Percentiles rank a stretch among this genome's conserved stretches.
phyloP scores from a whole-genome alignment of 92 coral and sea anemone genomes.

The Umimayanthus chanpuru region DNA sequence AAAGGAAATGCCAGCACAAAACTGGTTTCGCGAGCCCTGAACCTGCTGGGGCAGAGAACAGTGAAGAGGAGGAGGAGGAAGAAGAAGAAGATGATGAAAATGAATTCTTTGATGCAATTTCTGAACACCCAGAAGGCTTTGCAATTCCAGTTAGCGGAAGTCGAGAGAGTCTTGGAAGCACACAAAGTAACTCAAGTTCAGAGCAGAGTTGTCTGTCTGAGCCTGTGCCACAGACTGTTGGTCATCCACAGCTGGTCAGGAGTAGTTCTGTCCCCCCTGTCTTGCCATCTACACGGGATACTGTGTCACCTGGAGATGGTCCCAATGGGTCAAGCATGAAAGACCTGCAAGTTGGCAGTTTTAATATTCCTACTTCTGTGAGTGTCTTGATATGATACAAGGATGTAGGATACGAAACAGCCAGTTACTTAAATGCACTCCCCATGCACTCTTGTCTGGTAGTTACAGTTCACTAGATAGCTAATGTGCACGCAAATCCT shows the following conservation, averaged over 20 bases:
- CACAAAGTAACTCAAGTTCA: constrained; percentile 54
- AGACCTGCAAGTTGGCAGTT: constrained; percentile 12
- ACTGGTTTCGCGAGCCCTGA: constrained; percentile 62
- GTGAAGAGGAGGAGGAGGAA: constrained; percentile 60
- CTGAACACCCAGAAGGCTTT: constrained; percentile 90
- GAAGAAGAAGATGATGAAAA: constrained; percentile 92
- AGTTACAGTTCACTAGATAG: neutral
- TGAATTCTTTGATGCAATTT: constrained; percentile 95
- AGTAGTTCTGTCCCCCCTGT: constrained; percentile 19
- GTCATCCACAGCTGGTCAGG: constrained; percentile 13
- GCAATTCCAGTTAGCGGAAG: constrained; percentile 68
- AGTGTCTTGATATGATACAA: neutral
- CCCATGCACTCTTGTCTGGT: no score
- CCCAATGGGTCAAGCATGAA: neutral
- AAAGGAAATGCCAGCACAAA: constrained; percentile 80
- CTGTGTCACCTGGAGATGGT: constrained; percentile 4
- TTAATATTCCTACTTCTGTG: constrained; percentile 17
- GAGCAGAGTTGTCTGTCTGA: constrained; percentile 57
- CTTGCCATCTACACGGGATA: neutral
- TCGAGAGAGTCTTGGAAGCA: constrained; percentile 70
- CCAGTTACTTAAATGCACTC: neutral
- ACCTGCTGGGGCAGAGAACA: constrained; percentile 60
- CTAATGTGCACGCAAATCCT: no score
- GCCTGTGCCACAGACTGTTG: neutral
- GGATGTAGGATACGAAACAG: neutral